These are phyloP conservation scores for Drosophila triauraria DNA, from an alignment of 1,140 invertebrate species.

Conservation along the genomic window DNA sequence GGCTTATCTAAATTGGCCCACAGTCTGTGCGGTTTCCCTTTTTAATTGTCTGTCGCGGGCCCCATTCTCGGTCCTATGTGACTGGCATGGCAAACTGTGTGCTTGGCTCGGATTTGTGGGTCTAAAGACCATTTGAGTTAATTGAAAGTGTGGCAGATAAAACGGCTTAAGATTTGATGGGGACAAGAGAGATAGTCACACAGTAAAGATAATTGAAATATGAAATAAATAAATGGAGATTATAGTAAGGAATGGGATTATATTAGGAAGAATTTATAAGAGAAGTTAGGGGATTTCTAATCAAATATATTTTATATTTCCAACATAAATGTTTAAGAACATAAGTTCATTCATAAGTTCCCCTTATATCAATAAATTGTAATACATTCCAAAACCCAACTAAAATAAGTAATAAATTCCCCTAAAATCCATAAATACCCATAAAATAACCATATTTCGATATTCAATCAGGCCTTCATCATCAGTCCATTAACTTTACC, in stretches of 20 bases:
- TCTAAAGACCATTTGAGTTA: conserved; percentile 52
- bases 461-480: conserved; percentile 26
- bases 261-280: neutral
- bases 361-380: neutral
- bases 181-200: conserved; percentile 8
- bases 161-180: conserved; percentile 40
- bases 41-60: conserved; percentile 55
- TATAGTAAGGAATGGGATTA: neutral
- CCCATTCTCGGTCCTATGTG: conserved; percentile 32
- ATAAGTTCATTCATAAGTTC: neutral
- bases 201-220: conserved; percentile 30
- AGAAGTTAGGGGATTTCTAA: neutral
- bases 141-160: conserved; percentile 59
- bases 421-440: neutral
- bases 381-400: neutral
- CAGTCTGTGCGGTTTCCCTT: conserved; percentile 58
- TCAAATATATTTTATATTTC: neutral
- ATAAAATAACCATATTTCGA: neutral
- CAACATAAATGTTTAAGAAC: neutral
- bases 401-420: neutral
- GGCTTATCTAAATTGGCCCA: conserved; percentile 77
- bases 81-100: conserved; percentile 56
- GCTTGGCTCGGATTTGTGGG: conserved; percentile 19
- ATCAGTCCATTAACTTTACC: conserved; percentile 17
- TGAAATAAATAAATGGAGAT: conserved; percentile 3